Base-by-base conservation (phyloP, 2,113 vertebrate genomes). In the Oophaga pumilio region DNA sequence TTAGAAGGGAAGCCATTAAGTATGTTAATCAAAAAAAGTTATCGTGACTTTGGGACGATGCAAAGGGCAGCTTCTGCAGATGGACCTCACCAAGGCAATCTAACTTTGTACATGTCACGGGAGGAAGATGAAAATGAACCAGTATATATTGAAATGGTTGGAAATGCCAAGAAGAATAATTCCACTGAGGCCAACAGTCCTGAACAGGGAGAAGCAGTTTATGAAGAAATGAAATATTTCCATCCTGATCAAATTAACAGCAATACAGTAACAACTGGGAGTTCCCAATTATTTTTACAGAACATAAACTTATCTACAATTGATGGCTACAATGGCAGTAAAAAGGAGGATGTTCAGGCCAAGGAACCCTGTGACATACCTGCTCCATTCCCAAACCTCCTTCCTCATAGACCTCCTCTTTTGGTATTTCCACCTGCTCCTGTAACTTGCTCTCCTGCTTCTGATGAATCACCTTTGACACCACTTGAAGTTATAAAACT, bases 191-290 rank as follows among this genome's bases (percentile, higher is more conserved):
- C 90, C 0, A 92, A 94, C 62, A 95, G 95, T 90, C 96, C 96
- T 0, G 96, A 97, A 50, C 95, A 92, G 90, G 93, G 82, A 0
- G 98, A 99, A 88, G 96, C 96, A 0, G 97, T 99, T 22, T 99
- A 99, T 17, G 97, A 99, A 91, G 98, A 99, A 90, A 99, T 99
- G 98, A 98, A 97, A 77, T 99, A 97, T 92, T 96, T 95, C 83
- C 91, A 92, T 68, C 91, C 93, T 1, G 97, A 97, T 89, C 97
- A 96, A 74, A 92, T 89, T 26, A 9, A 26, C 7, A 90, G 89
- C 80, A 66, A 89, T 69, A 91, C 91, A n/a, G 87, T 91, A 59
- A 74, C 89, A 26, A 89, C 91, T 28, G 89, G 90, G 18, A 90
- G 91, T 13, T 91, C 94, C 50, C 91, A 92, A 6, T 82, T 88